These are phyloP conservation scores for Dynastes hyllus DNA, from an alignment of 2,888 invertebrate genomes.

Conservation along the genomic window DNA sequence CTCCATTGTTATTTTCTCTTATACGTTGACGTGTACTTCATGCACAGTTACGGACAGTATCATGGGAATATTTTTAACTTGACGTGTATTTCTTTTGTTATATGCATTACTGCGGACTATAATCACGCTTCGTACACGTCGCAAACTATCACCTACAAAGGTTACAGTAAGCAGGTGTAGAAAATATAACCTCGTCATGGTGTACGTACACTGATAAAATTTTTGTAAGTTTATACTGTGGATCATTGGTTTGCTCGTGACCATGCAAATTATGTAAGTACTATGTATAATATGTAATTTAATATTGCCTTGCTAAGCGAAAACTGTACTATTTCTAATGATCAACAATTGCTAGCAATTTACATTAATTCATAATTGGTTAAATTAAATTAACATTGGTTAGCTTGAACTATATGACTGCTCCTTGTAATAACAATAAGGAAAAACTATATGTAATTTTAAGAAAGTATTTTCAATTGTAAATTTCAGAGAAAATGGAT, in stretches of 20 bases:
- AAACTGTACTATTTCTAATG: neutral
- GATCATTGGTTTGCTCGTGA: slow-evolving; percentile 26
- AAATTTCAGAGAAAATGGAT: no score
- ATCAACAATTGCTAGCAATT: no score
- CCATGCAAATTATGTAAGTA: slow-evolving; percentile 29
- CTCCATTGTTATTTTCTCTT: slow-evolving; percentile 40
- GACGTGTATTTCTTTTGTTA: slow-evolving; percentile 38
- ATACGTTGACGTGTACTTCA: slow-evolving; percentile 36
- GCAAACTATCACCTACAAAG: slow-evolving; percentile 31
- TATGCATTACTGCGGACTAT: slow-evolving; percentile 26
- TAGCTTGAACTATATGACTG: no score
- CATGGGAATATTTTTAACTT: slow-evolving; percentile 40
- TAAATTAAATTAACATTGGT: no score
- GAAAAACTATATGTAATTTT: no score
- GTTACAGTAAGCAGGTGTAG: slow-evolving; percentile 26
- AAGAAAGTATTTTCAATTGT: no score
- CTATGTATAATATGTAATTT: slow-evolving; percentile 11
- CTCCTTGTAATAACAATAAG: no score
- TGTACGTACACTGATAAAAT: slow-evolving; percentile 10
- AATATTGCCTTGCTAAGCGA: neutral
- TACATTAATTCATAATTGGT: no score
- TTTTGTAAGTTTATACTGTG: slow-evolving; percentile 27
- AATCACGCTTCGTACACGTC: slow-evolving; percentile 28
- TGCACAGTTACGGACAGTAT: slow-evolving; percentile 38
- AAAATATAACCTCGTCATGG: slow-evolving; percentile 21